Evolutionary conservation across 2,113 vertebrate genomes (phyloP).

Genomic region (Parus major): DNA sequence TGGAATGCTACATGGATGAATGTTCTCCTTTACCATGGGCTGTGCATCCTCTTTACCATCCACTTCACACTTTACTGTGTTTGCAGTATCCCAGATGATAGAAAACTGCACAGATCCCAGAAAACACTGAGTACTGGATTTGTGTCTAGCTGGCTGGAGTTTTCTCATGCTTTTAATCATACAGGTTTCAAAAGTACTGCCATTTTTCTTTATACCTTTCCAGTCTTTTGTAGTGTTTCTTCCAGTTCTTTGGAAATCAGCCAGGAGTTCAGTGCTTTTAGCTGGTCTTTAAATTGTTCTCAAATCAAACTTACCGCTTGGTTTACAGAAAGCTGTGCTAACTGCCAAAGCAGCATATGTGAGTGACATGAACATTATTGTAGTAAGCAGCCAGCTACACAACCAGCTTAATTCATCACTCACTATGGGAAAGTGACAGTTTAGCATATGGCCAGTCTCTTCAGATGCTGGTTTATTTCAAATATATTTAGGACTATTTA

Average conservation of each 20-base stretch:
- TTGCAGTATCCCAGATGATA: not conserved
- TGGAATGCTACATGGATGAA: not conserved
- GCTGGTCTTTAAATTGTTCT: conserved; percentile 6
- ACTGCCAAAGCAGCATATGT: conserved; percentile 40
- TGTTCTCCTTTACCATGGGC: not conserved
- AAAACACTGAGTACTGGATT: not conserved
- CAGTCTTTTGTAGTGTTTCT: not conserved
- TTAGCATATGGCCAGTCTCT: conserved; percentile 38
- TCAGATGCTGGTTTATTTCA: conserved; percentile 7
- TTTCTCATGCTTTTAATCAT: not conserved
- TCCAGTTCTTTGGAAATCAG: not conserved
- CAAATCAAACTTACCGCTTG: not conserved
- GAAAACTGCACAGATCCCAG: not conserved
- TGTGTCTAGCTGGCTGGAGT: not conserved
- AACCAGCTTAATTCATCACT: conserved; percentile 8
- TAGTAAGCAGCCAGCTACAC: conserved; percentile 15
- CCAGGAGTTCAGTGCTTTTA: not conserved
- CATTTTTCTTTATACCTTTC: not conserved
- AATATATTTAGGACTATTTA: not conserved
- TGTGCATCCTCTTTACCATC: not conserved
- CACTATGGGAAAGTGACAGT: conserved; percentile 7
- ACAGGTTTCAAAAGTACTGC: not conserved
- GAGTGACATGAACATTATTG: conserved; percentile 52
- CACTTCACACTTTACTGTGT: too few species aligned
- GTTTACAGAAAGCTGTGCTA: not conserved